Conservation (phyloP, 2,113 vertebrate genomes). For the Amblyopsis rosae region DNA sequence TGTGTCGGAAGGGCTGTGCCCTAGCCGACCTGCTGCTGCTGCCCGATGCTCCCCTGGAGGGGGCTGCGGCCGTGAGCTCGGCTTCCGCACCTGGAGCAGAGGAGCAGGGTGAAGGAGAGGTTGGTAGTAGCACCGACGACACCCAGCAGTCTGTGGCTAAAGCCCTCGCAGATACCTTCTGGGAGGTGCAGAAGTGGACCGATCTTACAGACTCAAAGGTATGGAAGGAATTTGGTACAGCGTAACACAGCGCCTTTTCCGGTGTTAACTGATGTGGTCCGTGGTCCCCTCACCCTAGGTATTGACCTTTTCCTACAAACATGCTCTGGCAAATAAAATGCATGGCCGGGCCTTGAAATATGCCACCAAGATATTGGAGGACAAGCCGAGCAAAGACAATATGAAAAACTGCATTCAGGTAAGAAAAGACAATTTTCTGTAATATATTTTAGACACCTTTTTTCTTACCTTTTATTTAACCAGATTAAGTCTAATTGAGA, state of each 20-base stretch:
- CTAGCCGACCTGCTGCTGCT: conserved; percentile 90
- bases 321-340: conserved; percentile 93
- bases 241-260: not conserved
- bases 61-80: conserved; percentile 67
- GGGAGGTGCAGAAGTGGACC: conserved; percentile 96
- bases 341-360: conserved; percentile 93
- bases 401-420: conserved; percentile 97
- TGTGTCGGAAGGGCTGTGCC: conserved; percentile 91
- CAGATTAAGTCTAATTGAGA: too few species aligned
- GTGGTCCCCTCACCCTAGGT: conserved; percentile 74
- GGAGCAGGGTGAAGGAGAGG: conserved; percentile 49
- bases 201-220: conserved; percentile 96
- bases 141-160: conserved; percentile 75
- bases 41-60: conserved; percentile 75
- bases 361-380: conserved; percentile 92
- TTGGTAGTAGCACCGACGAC: conserved; percentile 82
- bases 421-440: not conserved
- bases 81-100: not conserved
- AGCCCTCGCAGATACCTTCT: conserved; percentile 85
- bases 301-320: conserved; percentile 95
- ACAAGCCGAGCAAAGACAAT: conserved; percentile 96
- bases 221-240: not conserved
- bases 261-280: not conserved
- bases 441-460: too few species aligned
- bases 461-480: too few species aligned